Percentiles rank a stretch among this genome's conserved stretches.
These are phyloP conservation scores for Hymenochirus boettgeri DNA, from an alignment of 2,113 vertebrate genomes.

Conservation along the genomic window DNA sequence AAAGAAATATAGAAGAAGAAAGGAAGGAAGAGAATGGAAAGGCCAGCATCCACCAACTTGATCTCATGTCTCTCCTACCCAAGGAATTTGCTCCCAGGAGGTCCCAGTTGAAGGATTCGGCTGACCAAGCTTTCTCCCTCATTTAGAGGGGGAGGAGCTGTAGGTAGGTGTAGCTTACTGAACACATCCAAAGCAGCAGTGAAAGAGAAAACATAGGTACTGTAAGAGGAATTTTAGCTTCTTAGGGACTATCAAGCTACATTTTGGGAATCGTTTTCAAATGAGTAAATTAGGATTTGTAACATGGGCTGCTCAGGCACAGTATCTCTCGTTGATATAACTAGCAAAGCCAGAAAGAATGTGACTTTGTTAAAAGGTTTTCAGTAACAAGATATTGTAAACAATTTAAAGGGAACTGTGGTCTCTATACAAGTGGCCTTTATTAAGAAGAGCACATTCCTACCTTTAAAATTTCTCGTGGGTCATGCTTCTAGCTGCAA, in stretches of 20 bases:
- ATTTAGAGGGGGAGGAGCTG: slow-evolving; percentile 97
- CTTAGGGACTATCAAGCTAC: slow-evolving; percentile 4
- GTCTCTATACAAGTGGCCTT: too few relatives aligned
- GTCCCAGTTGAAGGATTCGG: slow-evolving; percentile 99
- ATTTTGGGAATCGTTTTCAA: too few relatives aligned
- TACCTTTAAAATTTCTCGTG: too few relatives aligned
- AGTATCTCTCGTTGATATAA: too few relatives aligned
- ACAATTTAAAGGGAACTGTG: too few relatives aligned
- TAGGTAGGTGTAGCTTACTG: slow-evolving; percentile 99
- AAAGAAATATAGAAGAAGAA: slow-evolving; percentile 67
- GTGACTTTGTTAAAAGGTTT: too few relatives aligned
- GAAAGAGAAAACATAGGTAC: slow-evolving; percentile 87
- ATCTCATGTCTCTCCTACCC: slow-evolving; percentile 94
- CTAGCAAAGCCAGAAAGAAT: too few relatives aligned
- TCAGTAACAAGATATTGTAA: too few relatives aligned
- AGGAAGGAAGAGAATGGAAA: slow-evolving; percentile 68
- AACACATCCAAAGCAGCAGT: slow-evolving; percentile 91
- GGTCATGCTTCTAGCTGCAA: too few relatives aligned
- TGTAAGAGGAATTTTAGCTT: slow-evolving; percentile 52
- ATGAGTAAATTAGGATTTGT: too few relatives aligned
- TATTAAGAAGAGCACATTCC: too few relatives aligned
- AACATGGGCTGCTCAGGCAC: too few relatives aligned
- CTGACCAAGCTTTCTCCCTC: slow-evolving; percentile 99
- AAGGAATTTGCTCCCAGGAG: slow-evolving; percentile 98
- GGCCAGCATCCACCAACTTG: slow-evolving; percentile 87